phyloP scores from a whole-genome alignment of 2,888 invertebrate genomes.

The Oegoconia quadripuncta region DNA sequence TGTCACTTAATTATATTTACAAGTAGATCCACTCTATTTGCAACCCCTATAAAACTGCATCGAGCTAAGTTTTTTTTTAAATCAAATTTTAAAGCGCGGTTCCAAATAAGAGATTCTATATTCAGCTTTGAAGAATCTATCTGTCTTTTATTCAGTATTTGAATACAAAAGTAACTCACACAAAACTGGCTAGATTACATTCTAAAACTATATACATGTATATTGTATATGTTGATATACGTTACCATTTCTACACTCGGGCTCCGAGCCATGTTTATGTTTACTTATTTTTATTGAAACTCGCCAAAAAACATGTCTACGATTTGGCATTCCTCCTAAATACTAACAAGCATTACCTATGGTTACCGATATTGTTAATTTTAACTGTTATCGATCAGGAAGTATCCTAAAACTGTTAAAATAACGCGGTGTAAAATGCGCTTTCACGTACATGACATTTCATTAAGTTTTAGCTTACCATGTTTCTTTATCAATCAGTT shows the following conservation, averaged over 20 bases:
- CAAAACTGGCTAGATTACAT: conserved; percentile 3
- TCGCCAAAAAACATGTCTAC: conserved; percentile 29
- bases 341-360: conserved; percentile 6
- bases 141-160: neutral
- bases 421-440: too few relatives aligned
- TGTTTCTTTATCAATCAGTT: too few relatives aligned
- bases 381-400: conserved; percentile 2
- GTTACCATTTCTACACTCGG: conserved; percentile 30
- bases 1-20: conserved; percentile 30
- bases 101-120: conserved; percentile 35
- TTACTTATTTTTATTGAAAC: conserved; percentile 19
- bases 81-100: conserved; percentile 18
- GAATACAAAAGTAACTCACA: conserved; percentile 3
- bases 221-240: conserved; percentile 27
- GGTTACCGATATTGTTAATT: conserved; percentile 7
- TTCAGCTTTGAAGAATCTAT: conserved; percentile 13
- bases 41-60: conserved; percentile 30
- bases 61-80: conserved; percentile 26
- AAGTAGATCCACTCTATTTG: conserved; percentile 39
- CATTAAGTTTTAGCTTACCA: too few relatives aligned
- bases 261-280: conserved; percentile 33
- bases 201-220: conserved; percentile 18
- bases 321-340: conserved; percentile 28
- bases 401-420: too few relatives aligned
- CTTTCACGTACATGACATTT: too few relatives aligned